Conservation (phyloP, 2,888 invertebrate genomes). For the Drepana falcataria region DNA sequence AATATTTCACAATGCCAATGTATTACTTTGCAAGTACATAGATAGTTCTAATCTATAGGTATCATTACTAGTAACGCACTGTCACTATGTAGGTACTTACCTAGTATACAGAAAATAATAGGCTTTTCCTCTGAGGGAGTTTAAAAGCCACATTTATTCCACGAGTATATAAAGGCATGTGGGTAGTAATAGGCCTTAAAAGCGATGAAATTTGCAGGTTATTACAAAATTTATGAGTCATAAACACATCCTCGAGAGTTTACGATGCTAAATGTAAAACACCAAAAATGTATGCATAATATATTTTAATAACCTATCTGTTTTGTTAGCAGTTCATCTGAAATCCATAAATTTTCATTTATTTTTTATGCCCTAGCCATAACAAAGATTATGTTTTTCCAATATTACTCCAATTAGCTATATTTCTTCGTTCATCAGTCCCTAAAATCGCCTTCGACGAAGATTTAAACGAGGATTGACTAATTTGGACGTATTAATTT, state of each 20-base stretch:
- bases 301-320: no score
- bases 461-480: neutral
- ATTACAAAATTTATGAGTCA: slow-evolving; percentile 59
- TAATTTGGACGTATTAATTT: neutral
- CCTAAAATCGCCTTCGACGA: neutral
- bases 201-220: slow-evolving; percentile 53
- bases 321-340: no score
- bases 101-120: no score
- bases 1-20: no score
- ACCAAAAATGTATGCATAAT: slow-evolving; percentile 9
- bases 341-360: no score
- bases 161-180: no score
- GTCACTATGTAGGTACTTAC: no score
- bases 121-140: no score
- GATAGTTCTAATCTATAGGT: no score
- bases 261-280: slow-evolving; percentile 45
- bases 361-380: slow-evolving; percentile 13
- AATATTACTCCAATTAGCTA: neutral
- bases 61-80: no score
- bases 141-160: no score
- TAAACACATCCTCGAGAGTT: slow-evolving; percentile 58
- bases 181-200: slow-evolving; percentile 5
- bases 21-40: no score
- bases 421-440: neutral
- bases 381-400: neutral